Evolutionary conservation across 2,888 invertebrate genomes (phyloP), one percentile per base, ranked within the genome.

Genomic region (Panzeria rudis): DNA sequence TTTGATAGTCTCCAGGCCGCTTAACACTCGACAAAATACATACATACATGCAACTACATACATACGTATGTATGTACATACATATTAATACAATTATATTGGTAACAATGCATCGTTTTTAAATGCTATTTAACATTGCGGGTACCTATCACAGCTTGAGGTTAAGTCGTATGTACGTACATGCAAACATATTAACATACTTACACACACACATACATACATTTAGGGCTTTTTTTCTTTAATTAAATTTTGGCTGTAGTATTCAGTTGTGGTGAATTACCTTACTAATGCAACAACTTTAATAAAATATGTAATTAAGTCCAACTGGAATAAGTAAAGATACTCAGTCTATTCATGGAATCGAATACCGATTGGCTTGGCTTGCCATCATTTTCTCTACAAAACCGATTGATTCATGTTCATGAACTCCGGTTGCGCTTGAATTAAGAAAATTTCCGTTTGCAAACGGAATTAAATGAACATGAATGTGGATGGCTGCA

Each of bases 1-100:
- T n/a, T n/a, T n/a, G n/a, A n/a, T n/a, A n/a, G n/a, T n/a, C n/a
- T n/a, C n/a, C n/a, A n/a, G n/a, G n/a, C n/a, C n/a, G n/a, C n/a
- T n/a, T n/a, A 76, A 76, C 35, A 79, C 75, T 77, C 54, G 41
- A 44, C 44, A 44, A 56, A 66, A 20, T 23, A 62, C 20, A 23
- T 23, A n/a, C 38, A 62, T 64, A 61, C 15, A 4, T 20, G 1
- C 1, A 20, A 2, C 3, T 29, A 52, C 11, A 52, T 52, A 52
- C 23, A 23, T 52, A 52, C 3, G 23, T 52, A 52, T 52, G n/a
- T 52, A n/a, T 52, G n/a, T 52, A 11, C 23, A 5, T 23, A 52
- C 5, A 52, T 23, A 52, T 52, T 41, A 41, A 41, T 13, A 32
- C 25, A 29, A 23, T 68, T 50, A 17, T 50, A 23, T 50, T 35